phyloP scores from a whole-genome alignment of 2,113 vertebrate species.

The Rhinopomastus cyanomelas region DNA sequence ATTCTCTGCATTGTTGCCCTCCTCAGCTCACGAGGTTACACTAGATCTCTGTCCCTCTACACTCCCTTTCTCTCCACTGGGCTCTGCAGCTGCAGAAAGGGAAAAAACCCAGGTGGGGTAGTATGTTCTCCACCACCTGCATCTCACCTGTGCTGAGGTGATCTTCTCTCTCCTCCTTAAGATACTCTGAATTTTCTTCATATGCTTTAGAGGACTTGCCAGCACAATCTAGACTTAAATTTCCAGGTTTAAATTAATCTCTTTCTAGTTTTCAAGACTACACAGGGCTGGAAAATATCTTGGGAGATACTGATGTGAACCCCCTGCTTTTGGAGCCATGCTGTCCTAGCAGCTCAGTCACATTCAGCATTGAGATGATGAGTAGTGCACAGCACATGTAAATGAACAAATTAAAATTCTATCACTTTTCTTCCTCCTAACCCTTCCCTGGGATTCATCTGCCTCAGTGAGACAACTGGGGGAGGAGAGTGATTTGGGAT shows the following conservation, averaged over 20 bases:
- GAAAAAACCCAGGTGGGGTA: not conserved
- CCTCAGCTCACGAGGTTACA: not conserved
- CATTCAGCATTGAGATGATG: not conserved
- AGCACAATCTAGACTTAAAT: not conserved
- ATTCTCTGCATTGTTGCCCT: not conserved
- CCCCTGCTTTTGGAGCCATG: not conserved
- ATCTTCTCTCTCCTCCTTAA: not conserved
- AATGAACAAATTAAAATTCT: not conserved
- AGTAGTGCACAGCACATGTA: not conserved
- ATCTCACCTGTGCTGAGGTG: not conserved
- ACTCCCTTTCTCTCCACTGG: not conserved
- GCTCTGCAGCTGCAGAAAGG: not conserved
- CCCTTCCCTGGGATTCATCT: not conserved
- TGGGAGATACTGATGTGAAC: not conserved
- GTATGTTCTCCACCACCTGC: not conserved
- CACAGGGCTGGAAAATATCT: not conserved
- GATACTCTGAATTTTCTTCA: not conserved
- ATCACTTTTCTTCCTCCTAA: not conserved
- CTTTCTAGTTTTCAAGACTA: not conserved
- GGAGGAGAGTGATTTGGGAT: not conserved
- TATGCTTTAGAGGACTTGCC: not conserved
- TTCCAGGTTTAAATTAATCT: not conserved
- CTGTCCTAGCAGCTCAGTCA: not conserved
- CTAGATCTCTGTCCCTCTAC: not conserved
- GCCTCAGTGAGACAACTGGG: not conserved